A percentile compares a stretch with the other conserved stretches of the same genome.
phyloP scores from a whole-genome alignment of 2,888 invertebrate species.

The Calameuta idolon region DNA sequence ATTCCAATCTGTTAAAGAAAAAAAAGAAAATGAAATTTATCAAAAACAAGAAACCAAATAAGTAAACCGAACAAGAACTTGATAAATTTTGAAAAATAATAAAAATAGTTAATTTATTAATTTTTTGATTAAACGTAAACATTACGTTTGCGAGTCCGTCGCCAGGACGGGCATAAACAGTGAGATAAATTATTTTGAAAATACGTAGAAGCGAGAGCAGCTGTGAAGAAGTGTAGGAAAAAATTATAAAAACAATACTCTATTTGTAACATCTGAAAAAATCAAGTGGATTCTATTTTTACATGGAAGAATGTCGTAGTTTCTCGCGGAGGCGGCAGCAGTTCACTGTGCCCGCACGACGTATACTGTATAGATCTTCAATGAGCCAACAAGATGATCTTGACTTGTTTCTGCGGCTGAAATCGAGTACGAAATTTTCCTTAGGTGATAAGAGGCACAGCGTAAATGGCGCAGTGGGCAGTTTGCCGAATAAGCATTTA shows the following conservation, averaged over 20 bases:
- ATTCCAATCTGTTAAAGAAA: neutral
- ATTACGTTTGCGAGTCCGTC: neutral
- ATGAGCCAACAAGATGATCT: neutral
- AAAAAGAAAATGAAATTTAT: neutral
- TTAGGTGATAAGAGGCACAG: slow-evolving; percentile 3
- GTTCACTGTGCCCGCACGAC: neutral
- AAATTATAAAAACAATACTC: neutral
- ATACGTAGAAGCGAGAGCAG: neutral
- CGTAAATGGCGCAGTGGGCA: slow-evolving; percentile 45
- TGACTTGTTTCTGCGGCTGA: neutral
- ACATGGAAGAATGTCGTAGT: neutral
- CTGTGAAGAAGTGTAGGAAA: neutral
- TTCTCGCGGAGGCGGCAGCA: neutral
- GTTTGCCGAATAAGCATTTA: slow-evolving; percentile 33
- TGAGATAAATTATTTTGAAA: neutral
- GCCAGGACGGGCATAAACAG: neutral
- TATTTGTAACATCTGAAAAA: neutral
- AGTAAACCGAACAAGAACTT: neutral
- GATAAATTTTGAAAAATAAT: neutral
- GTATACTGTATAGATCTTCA: neutral
- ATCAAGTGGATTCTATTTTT: neutral
- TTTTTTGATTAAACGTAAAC: neutral
- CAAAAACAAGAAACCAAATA: neutral
- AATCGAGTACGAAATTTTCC: slow-evolving; percentile 15
- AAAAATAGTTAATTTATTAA: neutral